Evolutionary conservation across 2,797 vertebrate genomes (phyloP), one percentile per base, ranked within the genome.

Genomic region (Acipenser oxyrinchus): DNA sequence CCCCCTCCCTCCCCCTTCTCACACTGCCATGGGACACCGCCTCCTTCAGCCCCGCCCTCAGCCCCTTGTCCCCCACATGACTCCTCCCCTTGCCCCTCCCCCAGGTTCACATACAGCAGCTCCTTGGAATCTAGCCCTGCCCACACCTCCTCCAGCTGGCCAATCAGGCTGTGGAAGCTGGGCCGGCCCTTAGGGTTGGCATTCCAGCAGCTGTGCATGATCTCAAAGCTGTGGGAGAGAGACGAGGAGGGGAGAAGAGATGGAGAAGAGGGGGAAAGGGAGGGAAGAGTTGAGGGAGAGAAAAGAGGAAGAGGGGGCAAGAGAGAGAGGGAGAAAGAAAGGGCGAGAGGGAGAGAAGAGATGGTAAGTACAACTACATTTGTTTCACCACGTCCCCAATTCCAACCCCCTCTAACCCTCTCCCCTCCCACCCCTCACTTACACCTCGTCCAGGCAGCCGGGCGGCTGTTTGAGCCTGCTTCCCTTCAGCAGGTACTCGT

Each of bases 131-230:
- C 75, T 0, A 95, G 82, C 68, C 87, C 87, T 8, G 85, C 85
- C n/a, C 86, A 84, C 71, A 95, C 87, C 48, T 78, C 79, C 78
- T 97, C 93, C 75, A 98, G 83, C 74, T 94, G 93, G 64, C 71
- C 78, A 0, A 91, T 91, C 63, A 98, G 87, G 1, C 87, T 81
- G 2, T 88, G 87, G 60, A 98, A 98, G 75, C 85, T 92, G 15
- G 95, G 96, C 2, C 96, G 92, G 69, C 91, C 91, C 72, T 95
- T 96, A 0, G 95, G 94, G 67, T 98, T 93, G 0, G 93, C 90
- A 62, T 90, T 94, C 96, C 96, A 99, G 78, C 96, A 99, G 81
- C 93, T 92, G 87, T 94, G 93, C 96, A 99, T 99, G 77, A 98
- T 88, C 80, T 96, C 90, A 11, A 98, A 99, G 66, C 96, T 99